Evolutionary conservation across 1,140 invertebrate species (phyloP), one percentile per base, ranked within the genome.

Genomic region (Pachyrhynchus sulphureomaculatus): DNA sequence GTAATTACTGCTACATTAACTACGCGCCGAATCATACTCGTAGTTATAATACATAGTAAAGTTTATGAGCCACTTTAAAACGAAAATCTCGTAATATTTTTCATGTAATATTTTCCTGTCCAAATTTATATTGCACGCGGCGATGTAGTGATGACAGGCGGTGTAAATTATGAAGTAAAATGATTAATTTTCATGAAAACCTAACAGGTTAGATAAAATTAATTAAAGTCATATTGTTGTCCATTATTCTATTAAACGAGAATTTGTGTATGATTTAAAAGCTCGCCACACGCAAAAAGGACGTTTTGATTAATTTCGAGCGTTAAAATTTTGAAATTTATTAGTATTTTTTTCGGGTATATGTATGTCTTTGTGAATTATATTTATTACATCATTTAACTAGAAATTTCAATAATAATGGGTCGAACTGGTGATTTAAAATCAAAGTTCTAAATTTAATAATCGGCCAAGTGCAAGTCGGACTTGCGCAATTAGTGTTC

Each of bases 221-320:
- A 56, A 56, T 56, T 56, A 56, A 56, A 44, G 37, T 39, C 53
- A 32, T n/a, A 49, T 49, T 49, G 47, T 44, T 44, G 41, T 44
- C 49, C 49, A 53, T 32, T 36, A 34, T 53, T 53, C 49, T 53
- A 39, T 53, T 53, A 37, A 37, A 36, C 49, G 17, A n/a, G 49
- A 39, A 18, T 53, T 34, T 53, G 49, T 39, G 23, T 53, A 37
- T 56, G 53, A 56, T 56, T 56, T 39, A 56, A 56, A 44, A 9
- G 26, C 18, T 56, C 20, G 26, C 18, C 24, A 44, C 53, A 56
- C 53, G 53, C 53, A 24, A 47, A 44, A 26, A 24, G 33, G 8
- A 21, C 13, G 53, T 44, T 24, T 44, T 56, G 53, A 56, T 56
- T 44, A 45, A 56, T 56, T 44, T 20, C 4, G 6, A 8, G 10